These are phyloP conservation scores for Ivindomyrus marchei DNA, from an alignment of 2,113 vertebrate species.

Conservation along the genomic window DNA sequence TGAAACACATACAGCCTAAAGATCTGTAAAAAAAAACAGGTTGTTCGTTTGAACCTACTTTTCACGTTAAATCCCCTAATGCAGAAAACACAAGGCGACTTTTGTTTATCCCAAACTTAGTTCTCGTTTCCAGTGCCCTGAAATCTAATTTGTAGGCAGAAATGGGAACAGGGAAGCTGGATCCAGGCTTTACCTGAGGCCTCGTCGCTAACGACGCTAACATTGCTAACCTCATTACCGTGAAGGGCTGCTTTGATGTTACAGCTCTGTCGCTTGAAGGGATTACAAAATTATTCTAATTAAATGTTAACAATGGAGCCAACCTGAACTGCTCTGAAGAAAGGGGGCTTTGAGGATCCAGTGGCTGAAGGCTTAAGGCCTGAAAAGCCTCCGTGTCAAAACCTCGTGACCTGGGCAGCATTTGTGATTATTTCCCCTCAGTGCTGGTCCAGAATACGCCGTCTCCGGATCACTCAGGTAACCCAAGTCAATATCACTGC, in stretches of 20 bases:
- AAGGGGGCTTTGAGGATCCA: conserved; percentile 15
- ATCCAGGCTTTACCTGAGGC: conserved; percentile 5
- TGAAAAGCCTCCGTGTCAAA: neutral
- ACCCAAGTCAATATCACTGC: neutral
- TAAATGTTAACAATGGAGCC: conserved; percentile 24
- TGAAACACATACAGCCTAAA: neutral
- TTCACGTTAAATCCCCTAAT: neutral
- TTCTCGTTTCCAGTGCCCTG: neutral
- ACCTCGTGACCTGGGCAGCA: no score
- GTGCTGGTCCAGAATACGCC: neutral
- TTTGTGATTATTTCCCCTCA: neutral
- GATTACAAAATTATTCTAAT: conserved; percentile 28
- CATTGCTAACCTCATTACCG: conserved; percentile 16
- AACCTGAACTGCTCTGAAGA: conserved; percentile 9
- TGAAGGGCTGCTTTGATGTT: conserved; percentile 17
- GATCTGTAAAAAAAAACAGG: neutral
- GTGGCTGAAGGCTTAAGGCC: neutral
- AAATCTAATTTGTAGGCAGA: conserved; percentile 6
- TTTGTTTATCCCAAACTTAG: conserved; percentile 1
- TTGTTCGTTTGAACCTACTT: neutral
- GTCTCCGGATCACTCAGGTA: neutral
- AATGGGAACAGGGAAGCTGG: neutral
- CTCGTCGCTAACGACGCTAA: neutral
- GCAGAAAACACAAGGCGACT: neutral
- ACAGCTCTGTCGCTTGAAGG: conserved; percentile 1